A percentile compares a stretch with the other conserved stretches of the same genome.
phyloP scores from a whole-genome alignment of 2,113 vertebrate genomes.

The Parotia lawesii region DNA sequence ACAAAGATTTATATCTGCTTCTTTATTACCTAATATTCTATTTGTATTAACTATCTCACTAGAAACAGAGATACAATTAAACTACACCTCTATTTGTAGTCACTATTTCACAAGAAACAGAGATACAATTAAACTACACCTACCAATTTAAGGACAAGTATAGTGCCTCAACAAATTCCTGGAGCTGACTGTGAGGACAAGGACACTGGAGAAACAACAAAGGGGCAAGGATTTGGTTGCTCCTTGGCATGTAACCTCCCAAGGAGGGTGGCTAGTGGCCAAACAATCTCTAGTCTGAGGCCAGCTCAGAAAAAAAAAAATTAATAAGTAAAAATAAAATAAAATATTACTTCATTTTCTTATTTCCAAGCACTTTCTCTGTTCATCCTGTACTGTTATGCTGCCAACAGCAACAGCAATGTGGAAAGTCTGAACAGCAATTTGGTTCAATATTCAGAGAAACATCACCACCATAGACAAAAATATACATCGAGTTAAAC shows the following conservation, averaged over 20 bases:
- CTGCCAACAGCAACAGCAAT: background rate
- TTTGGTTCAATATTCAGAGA: background rate
- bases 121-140: background rate
- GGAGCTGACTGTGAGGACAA: rapidly evolving
- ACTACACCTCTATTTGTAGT: too few relatives aligned
- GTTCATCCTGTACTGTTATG: background rate
- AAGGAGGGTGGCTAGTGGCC: background rate
- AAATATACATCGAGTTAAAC: background rate
- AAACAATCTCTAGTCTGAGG: background rate
- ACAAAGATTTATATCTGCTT: background rate
- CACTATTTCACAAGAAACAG: background rate
- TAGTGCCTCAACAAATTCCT: background rate
- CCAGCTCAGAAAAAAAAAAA: background rate
- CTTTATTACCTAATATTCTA: background rate
- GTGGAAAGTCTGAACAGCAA: background rate
- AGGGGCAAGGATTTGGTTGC: background rate
- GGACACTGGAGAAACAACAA: background rate
- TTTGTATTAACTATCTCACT: background rate
- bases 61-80: background rate
- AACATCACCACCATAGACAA: background rate
- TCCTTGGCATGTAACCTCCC: background rate
- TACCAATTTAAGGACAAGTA: background rate
- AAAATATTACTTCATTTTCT: background rate
- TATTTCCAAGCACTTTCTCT: background rate
- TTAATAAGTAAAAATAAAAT: background rate